These are phyloP conservation scores for Sycobia sp. DNA, from an alignment of 1,140 invertebrate genomes.

Conservation along the genomic window DNA sequence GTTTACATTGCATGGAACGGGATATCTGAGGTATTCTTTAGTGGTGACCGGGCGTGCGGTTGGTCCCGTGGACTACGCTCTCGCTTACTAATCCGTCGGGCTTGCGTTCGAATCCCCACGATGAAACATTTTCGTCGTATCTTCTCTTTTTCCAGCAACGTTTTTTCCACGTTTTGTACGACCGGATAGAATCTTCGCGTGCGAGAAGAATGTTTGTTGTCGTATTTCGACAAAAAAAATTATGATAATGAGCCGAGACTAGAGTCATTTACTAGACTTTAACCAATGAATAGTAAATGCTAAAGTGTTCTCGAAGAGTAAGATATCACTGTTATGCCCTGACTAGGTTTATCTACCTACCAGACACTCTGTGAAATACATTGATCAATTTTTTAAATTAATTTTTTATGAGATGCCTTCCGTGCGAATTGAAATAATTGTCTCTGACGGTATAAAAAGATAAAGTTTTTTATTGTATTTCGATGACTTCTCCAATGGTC, in stretches of 20 bases:
- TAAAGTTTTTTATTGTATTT: too few species aligned
- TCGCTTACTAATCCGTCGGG: background rate
- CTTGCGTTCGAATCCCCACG: conserved; percentile 23
- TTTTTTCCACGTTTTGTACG: conserved; percentile 1
- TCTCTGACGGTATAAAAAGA: too few species aligned
- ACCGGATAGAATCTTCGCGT: too few species aligned
- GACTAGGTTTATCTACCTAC: background rate
- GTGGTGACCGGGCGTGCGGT: too few species aligned
- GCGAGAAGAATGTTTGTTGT: too few species aligned
- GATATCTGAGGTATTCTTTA: too few species aligned
- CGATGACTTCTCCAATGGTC: too few species aligned
- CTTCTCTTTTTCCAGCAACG: background rate
- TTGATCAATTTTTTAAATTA: background rate
- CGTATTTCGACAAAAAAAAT: too few species aligned
- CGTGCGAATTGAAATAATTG: too few species aligned
- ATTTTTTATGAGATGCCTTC: too few species aligned
- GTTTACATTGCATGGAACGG: too few species aligned
- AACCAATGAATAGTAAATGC: conserved; percentile 18
- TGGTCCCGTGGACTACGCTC: conserved; percentile 7
- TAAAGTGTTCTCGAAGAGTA: conserved; percentile 32
- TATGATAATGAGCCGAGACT: conserved; percentile 20
- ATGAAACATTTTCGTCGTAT: too few species aligned
- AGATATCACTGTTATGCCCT: conserved; percentile 33
- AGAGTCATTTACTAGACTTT: conserved; percentile 27
- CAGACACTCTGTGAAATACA: conserved; percentile 20